Evolutionary conservation across 2,113 vertebrate species (phyloP).

Genomic region (Corythaeola cristata): DNA sequence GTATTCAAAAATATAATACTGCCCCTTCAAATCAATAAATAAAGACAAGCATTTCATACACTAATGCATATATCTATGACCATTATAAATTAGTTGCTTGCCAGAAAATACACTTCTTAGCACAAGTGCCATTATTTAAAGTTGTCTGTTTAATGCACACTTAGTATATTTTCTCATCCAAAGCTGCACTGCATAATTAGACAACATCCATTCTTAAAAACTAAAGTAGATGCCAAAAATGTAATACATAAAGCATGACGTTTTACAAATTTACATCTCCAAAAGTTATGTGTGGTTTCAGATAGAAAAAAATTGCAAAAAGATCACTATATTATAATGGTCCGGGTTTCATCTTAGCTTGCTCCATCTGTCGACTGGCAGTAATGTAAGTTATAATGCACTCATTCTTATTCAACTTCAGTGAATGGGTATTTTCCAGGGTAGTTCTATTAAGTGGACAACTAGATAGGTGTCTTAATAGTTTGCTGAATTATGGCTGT

Average conservation of each 20-base stretch:
- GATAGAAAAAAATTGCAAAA: constrained; percentile 70
- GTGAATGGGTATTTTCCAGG: constrained; percentile 45
- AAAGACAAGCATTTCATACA: constrained; percentile 85
- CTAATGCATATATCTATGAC: constrained; percentile 86
- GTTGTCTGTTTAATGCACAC: constrained; percentile 86
- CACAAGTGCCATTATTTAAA: constrained; percentile 86
- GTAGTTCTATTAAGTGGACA: constrained; percentile 42
- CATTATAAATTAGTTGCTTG: constrained; percentile 86
- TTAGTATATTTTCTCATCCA: constrained; percentile 84
- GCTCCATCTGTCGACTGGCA: constrained; percentile 51
- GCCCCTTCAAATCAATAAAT: constrained; percentile 85
- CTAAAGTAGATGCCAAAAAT: constrained; percentile 80
- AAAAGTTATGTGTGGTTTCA: constrained; percentile 75
- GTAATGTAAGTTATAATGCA: constrained; percentile 26
- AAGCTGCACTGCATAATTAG: constrained; percentile 82
- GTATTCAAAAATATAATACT: constrained; percentile 80
- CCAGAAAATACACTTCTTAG: constrained; percentile 89
- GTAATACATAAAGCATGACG: constrained; percentile 77
- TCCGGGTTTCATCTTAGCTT: constrained; percentile 16
- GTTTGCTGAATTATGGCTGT: constrained; percentile 48
- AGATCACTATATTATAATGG: constrained; percentile 66
- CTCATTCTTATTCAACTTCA: constrained; percentile 51
- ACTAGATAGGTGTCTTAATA: constrained; percentile 45
- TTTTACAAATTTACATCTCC: constrained; percentile 81
- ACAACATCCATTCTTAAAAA: constrained; percentile 85